These are phyloP conservation scores for Podarcis lilfordi DNA, from an alignment of 2,797 vertebrate species.

Conservation along the genomic window DNA sequence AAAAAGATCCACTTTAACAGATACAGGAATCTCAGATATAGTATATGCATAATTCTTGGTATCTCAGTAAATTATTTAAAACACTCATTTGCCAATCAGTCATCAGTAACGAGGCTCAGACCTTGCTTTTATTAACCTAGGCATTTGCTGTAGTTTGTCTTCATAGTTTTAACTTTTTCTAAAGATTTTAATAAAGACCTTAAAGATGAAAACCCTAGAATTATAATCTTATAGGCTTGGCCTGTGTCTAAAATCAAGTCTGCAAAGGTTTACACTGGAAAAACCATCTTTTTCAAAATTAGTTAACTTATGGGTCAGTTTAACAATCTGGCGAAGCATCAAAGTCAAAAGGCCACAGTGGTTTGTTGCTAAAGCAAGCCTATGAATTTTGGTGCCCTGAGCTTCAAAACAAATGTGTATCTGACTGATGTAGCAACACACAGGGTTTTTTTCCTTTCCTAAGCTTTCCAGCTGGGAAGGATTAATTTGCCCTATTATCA, in stretches of 20 bases:
- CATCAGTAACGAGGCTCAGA: conserved; percentile 1
- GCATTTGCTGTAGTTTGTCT: neutral
- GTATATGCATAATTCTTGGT: neutral
- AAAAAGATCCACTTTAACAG: neutral
- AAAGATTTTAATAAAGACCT: neutral
- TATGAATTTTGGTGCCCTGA: neutral
- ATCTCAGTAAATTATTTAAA: neutral
- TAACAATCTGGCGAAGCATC: conserved; percentile 36
- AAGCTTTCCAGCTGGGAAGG: conserved; percentile 18
- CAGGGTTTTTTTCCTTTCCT: neutral
- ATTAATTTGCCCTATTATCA: neutral
- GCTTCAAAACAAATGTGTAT: conserved; percentile 33
- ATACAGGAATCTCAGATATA: neutral
- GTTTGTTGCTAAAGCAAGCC: neutral
- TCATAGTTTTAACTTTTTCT: conserved; percentile 10
- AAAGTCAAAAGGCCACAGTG: conserved; percentile 4
- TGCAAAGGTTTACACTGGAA: neutral
- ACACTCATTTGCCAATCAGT: conserved; percentile 17
- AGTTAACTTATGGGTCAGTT: neutral
- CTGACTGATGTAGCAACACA: neutral
- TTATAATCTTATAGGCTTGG: neutral
- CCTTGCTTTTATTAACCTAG: conserved; percentile 17
- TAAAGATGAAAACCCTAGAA: conserved; percentile 8
- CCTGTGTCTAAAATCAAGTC: neutral
- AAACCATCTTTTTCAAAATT: neutral